These are phyloP conservation scores for Dendroctonus valens DNA, from an alignment of 1,140 invertebrate species.

Conservation along the genomic window DNA sequence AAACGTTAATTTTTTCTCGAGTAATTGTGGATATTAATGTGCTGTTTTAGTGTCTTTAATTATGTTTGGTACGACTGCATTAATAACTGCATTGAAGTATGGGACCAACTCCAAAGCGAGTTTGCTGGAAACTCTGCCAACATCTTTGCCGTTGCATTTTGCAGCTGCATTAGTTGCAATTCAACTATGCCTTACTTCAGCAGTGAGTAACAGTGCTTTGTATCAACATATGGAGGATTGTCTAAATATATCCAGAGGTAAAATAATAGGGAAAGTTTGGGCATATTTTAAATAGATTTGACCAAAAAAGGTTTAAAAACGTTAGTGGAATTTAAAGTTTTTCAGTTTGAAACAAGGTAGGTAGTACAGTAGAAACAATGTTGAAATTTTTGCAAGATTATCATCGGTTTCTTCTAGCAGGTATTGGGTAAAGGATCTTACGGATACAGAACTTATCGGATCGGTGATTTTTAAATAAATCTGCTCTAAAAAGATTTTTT, in stretches of 20 bases:
- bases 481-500: background rate
- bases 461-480: no score
- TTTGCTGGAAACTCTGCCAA: slow-evolving; percentile 61
- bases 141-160: slow-evolving; percentile 58
- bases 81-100: slow-evolving; percentile 62
- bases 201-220: slow-evolving; percentile 69
- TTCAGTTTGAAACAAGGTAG: no score
- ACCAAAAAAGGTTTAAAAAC: no score
- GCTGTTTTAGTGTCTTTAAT: slow-evolving; percentile 56
- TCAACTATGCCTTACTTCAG: slow-evolving; percentile 73
- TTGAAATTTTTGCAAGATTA: no score
- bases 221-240: slow-evolving; percentile 72
- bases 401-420: no score
- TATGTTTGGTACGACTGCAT: slow-evolving; percentile 63
- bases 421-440: no score
- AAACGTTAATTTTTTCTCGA: slow-evolving; percentile 13
- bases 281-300: no score
- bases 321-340: no score
- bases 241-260: slow-evolving; percentile 59
- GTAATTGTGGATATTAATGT: background rate
- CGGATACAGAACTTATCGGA: no score
- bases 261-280: slow-evolving; percentile 11
- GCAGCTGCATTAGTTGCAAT: slow-evolving; percentile 68
- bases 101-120: slow-evolving; percentile 56
- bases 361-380: no score